A percentile compares a stretch with the other conserved stretches of the same genome.
Evolutionary conservation across 2,797 vertebrate species (phyloP).

Genomic region (Halcyon chelicuti): DNA sequence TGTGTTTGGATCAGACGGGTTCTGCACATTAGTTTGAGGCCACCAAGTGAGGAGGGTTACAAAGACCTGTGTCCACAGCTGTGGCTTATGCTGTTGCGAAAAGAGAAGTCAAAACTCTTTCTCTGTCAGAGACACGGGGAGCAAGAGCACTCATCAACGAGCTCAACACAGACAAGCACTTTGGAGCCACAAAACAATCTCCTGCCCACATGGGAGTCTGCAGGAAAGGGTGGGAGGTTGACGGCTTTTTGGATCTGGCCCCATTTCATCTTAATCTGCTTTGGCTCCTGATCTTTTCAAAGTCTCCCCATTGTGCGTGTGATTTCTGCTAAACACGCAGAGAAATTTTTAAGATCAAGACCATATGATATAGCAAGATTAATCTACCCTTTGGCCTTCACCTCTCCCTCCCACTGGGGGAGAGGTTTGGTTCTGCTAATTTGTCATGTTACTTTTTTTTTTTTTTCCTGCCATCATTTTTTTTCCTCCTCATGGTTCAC

Average conservation of each 20-base stretch:
- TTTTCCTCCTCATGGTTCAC: constrained; percentile 56
- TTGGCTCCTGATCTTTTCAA: constrained; percentile 58
- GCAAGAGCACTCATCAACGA: background rate
- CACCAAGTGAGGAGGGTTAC: background rate
- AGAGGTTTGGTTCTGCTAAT: constrained; percentile 67
- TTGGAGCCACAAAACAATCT: constrained; percentile 49
- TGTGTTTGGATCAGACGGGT: background rate
- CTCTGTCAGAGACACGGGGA: background rate
- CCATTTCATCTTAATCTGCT: constrained; percentile 65
- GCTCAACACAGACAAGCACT: background rate
- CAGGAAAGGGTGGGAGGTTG: constrained; percentile 67
- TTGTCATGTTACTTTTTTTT: constrained; percentile 59
- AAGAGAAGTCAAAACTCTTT: constrained; percentile 1
- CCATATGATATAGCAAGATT: constrained; percentile 72
- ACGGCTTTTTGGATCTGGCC: constrained; percentile 61
- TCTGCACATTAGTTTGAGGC: background rate
- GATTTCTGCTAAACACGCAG: constrained; percentile 58
- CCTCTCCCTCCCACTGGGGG: constrained; percentile 59
- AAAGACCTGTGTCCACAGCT: constrained; percentile 18
- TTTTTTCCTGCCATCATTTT: background rate
- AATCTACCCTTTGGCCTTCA: constrained; percentile 72
- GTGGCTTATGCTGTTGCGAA: background rate
- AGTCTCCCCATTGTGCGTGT: constrained; percentile 50
- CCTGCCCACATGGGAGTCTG: constrained; percentile 63
- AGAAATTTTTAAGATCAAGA: constrained; percentile 67